Evolutionary conservation across 37 sponge, comb jelly and placozoan genomes (phyloP).

Genomic region (Cliona cf. orientalis): DNA sequence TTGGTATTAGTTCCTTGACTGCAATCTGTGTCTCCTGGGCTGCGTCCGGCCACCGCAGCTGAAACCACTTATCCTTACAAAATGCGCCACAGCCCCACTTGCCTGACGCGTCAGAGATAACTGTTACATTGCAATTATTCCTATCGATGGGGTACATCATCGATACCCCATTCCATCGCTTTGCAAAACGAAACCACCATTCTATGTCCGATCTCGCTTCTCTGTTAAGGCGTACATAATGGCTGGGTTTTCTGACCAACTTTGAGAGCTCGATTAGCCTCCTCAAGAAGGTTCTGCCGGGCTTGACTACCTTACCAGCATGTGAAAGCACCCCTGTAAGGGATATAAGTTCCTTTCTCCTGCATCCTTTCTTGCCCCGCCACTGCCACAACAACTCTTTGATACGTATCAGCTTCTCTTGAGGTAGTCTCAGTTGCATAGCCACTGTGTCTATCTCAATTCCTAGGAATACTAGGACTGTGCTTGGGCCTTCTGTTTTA

Average conservation of each 20-base stretch:
- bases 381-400: background rate
- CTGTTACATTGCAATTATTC: no score
- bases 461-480: background rate
- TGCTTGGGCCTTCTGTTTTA: slow-evolving; percentile 14
- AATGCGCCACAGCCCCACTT: no score
- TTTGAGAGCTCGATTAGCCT: background rate
- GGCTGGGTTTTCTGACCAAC: background rate
- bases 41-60: no score
- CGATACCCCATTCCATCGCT: slow-evolving; percentile 9
- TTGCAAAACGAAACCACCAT: background rate
- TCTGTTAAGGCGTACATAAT: background rate
- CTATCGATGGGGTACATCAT: background rate
- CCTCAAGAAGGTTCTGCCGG: slow-evolving; percentile 17
- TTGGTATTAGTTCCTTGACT: no score
- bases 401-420: no score
- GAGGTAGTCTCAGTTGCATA: background rate
- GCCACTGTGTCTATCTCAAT: no score
- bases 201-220: background rate
- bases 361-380: no score
- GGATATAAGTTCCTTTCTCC: no score
- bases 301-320: slow-evolving; percentile 15
- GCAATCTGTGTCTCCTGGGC: no score
- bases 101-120: no score
- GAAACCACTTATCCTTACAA: no score
- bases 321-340: background rate